Evolutionary conservation across 2,888 invertebrate genomes (phyloP), one percentile per base, ranked within the genome.

Genomic region (Lasioglossum villosulum): DNA sequence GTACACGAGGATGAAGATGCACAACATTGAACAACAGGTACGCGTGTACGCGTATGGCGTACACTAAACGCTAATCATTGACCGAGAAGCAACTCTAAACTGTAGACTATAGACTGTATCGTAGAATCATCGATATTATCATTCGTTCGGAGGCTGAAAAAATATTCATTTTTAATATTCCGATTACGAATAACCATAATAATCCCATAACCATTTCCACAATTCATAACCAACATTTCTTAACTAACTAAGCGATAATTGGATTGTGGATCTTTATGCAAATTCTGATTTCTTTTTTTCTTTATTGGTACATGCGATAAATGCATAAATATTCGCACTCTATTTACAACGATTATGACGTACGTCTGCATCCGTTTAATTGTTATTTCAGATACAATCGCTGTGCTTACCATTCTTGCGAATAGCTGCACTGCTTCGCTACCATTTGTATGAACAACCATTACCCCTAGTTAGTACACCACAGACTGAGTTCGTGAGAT

Each of bases 361-460:
- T 52, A 52, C 10, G n/a, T 52, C 52, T 56, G 56, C 56, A 30
- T 23, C 34, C 48, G 5, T 19, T 37, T 70, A 52, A 10, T 75
- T 39, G 48, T 68, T 42, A 66, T 84, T 88, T 74, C 95, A 97
- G 96, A 96, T 99, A 80, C 97, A 98, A 95, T 97, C 97, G 88
- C 95, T 98, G 83, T 97, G 98, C 92, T 95, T 99, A 86, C 98
- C 98, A 30, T 99, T 98, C 95, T 95, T 99, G 88, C 96, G 99
- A 72, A 96, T 98, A 75, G 97, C 98, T 4, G 97, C 98, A 0
- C 95, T 99, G 12, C 96, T 99, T 76, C 97, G 97, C 75, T 97
- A 97, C 94, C 98, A 99, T 96, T 96, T 98, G 88, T 98, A 98
- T 95, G 97, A 98, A 86, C 96, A 97, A 92, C 96, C 97, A 73